Percentiles rank a stretch among this genome's conserved stretches.
Evolutionary conservation across 2,113 vertebrate genomes (phyloP).

Genomic region (Eubucco bourcierii): DNA sequence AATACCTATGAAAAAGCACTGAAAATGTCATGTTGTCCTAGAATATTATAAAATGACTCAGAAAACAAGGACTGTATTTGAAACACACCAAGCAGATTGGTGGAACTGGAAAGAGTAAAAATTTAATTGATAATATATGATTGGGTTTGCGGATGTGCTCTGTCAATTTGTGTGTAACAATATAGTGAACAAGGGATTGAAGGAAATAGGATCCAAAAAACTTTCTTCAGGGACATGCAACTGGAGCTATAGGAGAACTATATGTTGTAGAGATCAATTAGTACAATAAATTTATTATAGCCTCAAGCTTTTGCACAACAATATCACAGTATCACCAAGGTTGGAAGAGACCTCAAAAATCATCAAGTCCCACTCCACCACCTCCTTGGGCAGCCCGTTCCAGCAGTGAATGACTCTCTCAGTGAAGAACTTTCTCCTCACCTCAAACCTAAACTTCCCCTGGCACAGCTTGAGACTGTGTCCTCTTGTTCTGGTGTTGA

Average conservation of each 20-base stretch:
- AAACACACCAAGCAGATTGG: neutral
- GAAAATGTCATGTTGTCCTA: neutral
- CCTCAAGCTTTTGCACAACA: neutral
- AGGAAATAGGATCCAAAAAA: neutral
- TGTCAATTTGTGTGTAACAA: neutral
- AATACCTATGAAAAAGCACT: neutral
- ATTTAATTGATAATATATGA: neutral
- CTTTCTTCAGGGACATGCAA: neutral
- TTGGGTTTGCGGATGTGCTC: neutral
- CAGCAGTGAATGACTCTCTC: too few relatives aligned
- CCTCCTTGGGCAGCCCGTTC: too few relatives aligned
- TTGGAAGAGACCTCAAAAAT: too few relatives aligned
- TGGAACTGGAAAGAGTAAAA: neutral
- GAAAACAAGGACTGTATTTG: neutral
- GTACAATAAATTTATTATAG: neutral
- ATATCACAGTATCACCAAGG: too few relatives aligned
- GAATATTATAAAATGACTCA: neutral
- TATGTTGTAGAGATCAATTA: neutral
- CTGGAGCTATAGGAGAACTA: neutral
- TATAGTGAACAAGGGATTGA: neutral
- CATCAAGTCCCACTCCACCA: too few relatives aligned
- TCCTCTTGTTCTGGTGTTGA: too few relatives aligned
- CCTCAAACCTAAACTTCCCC: too few relatives aligned
- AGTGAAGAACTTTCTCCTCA: too few relatives aligned
- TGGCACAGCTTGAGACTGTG: too few relatives aligned